Evolutionary conservation across 2,113 vertebrate genomes (phyloP).

Genomic region (Actenoides lindsayi): DNA sequence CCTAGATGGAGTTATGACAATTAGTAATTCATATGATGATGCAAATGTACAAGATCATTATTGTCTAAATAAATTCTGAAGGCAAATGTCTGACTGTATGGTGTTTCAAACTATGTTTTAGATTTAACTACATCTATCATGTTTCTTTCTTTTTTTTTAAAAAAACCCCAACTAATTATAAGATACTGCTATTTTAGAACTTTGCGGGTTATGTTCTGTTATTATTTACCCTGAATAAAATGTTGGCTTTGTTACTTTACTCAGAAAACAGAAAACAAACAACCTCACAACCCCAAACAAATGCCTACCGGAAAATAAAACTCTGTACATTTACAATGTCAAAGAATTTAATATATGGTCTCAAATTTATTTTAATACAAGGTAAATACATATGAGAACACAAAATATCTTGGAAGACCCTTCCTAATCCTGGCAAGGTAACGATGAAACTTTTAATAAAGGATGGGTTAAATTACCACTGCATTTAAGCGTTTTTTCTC

Average conservation of each 20-base stretch:
- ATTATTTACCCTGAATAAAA: background rate
- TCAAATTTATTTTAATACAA: background rate
- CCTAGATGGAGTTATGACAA: background rate
- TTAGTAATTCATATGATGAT: background rate
- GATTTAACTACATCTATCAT: background rate
- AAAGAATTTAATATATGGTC: background rate
- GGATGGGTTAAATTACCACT: background rate
- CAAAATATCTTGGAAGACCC: background rate
- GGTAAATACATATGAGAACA: background rate
- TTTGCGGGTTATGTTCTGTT: background rate
- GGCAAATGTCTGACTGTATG: background rate
- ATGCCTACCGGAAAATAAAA: background rate
- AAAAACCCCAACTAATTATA: background rate
- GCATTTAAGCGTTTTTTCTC: background rate
- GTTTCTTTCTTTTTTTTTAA: background rate
- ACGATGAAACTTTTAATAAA: background rate
- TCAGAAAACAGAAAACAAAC: background rate
- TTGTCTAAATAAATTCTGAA: background rate
- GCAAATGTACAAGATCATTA: background rate
- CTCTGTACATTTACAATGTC: background rate
- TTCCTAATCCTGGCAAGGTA: background rate
- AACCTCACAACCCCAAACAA: background rate
- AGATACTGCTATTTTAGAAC: background rate
- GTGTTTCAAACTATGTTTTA: background rate
- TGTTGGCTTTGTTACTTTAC: background rate